Base-by-base conservation (phyloP, 2,888 invertebrate species). In the Acleris literana region DNA sequence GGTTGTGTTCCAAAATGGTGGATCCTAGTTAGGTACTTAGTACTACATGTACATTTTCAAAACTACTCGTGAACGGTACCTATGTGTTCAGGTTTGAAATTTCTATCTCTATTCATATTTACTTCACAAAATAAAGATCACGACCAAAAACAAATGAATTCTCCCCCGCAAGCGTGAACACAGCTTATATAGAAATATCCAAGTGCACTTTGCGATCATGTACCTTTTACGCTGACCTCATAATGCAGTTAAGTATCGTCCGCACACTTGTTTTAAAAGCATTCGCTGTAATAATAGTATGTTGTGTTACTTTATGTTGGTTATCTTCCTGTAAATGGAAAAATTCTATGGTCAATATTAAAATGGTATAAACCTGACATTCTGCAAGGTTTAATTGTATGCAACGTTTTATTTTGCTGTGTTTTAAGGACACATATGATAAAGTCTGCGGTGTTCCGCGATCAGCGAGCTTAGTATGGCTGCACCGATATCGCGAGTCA, bases 151-250 rank as follows among this genome's bases (percentile, higher is more conserved):
- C 39, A 13, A 43, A n/a, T 55, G 25, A 5, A 11, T 18, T 9
- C 18, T 33, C 18, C 5, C 2, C 20, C 55, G 43, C 55, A 43
- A 55, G 46, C 62, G 57, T 58, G 58, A 39, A 54, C 63, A 43
- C 59, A 57, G 69, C 63, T 57, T 66, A 51, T 52, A 49, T 70
- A 69, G 70, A 69, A 73, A 72, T 73, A 73, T 70, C 72, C 63
- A 66, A 74, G 74, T 73, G 74, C 74, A 74, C 72, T 73, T 71
- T 68, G 71, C 62, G 72, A 71, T 70, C 70, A 74, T 71, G 71
- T 72, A 64, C 63, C 68, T 71, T 66, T 66, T 66, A 62, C 66
- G 16, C 46, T 57, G 66, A 46, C 66, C 62, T 57, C 66, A 66
- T 66, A 66, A 66, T 66, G 66, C 57, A 62, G 66, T 66, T 66